A percentile compares a stretch with the other conserved stretches of the same genome.
Evolutionary conservation across 1,140 invertebrate genomes (phyloP).

Genomic region (Drusus annulatus): DNA sequence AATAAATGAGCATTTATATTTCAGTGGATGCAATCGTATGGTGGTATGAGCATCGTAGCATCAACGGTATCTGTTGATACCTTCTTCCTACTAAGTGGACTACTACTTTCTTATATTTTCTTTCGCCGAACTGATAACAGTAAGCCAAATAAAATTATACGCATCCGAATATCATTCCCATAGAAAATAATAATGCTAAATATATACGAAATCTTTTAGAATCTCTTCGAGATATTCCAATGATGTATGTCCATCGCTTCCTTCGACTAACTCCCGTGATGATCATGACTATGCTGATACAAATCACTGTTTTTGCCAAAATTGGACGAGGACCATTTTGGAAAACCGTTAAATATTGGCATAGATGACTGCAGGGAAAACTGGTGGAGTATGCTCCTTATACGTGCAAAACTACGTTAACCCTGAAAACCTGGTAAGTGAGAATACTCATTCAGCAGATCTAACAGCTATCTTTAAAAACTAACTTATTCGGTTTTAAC

Average conservation of each 20-base stretch:
- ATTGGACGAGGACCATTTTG: conserved; percentile 75
- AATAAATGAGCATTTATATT: conserved; percentile 46
- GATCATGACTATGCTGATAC: conserved; percentile 71
- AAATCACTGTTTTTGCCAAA: conserved; percentile 72
- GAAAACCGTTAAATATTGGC: conserved; percentile 63
- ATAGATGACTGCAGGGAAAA: conserved; percentile 65
- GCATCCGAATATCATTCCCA: too few relatives aligned
- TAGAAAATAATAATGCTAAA: too few relatives aligned
- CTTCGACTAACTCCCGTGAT: conserved; percentile 72
- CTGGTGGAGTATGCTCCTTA: conserved; percentile 73
- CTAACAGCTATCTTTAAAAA: too few relatives aligned
- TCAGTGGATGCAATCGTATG: conserved; percentile 60
- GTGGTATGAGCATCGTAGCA: conserved; percentile 62
- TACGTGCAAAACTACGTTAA: conserved; percentile 72
- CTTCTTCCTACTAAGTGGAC: conserved; percentile 75
- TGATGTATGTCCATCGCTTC: conserved; percentile 23
- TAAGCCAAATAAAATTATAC: neutral
- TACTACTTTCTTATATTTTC: conserved; percentile 71
- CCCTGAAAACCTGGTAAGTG: too few relatives aligned
- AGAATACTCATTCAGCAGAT: too few relatives aligned
- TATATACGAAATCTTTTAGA: too few relatives aligned
- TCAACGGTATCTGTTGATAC: conserved; percentile 71
- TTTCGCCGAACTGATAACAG: conserved; percentile 14
- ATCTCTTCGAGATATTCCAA: neutral
- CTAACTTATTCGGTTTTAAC: too few relatives aligned